Conservation (phyloP, 2,113 vertebrate genomes). For the Austrofundulus limnaeus region DNA sequence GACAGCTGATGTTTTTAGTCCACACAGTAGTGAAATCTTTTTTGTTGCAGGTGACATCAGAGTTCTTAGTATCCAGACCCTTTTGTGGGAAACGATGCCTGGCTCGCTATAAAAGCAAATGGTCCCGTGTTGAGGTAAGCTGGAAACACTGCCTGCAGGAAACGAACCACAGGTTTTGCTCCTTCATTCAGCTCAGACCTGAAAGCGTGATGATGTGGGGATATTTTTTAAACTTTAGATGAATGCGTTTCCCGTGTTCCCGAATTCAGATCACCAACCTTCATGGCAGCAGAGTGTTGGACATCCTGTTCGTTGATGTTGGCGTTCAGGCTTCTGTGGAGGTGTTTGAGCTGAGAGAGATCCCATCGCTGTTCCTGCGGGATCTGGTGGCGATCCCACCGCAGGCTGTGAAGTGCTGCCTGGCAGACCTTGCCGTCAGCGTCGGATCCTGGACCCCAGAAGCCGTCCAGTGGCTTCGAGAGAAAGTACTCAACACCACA, state of each 20-base stretch:
- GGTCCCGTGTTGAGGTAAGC: slow-evolving; percentile 93
- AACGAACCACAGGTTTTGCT: background rate
- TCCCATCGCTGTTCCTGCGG: slow-evolving; percentile 85
- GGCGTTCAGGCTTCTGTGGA: slow-evolving; percentile 90
- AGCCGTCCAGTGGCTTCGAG: slow-evolving; percentile 92
- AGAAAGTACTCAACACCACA: slow-evolving; percentile 85
- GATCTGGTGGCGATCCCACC: slow-evolving; percentile 87
- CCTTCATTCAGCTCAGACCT: background rate
- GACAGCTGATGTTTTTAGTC: background rate
- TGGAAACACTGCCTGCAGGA: background rate
- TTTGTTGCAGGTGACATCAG: slow-evolving; percentile 82
- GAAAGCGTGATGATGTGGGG: too few relatives aligned
- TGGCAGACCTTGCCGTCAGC: slow-evolving; percentile 87
- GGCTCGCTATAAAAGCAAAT: slow-evolving; percentile 91
- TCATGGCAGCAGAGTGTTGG: slow-evolving; percentile 89
- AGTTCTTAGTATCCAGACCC: slow-evolving; percentile 87
- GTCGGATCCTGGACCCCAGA: slow-evolving; percentile 94
- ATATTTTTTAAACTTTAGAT: too few relatives aligned
- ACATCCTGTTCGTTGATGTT: slow-evolving; percentile 89
- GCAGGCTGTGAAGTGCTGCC: slow-evolving; percentile 92
- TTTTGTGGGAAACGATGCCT: slow-evolving; percentile 95
- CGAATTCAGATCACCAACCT: slow-evolving; percentile 87
- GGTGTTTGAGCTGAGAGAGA: slow-evolving; percentile 91
- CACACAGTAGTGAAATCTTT: background rate
- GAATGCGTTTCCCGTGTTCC: background rate